Evolutionary conservation across 2,888 invertebrate species (phyloP), one percentile per base, ranked within the genome.

Genomic region (Eupithecia centaureata): DNA sequence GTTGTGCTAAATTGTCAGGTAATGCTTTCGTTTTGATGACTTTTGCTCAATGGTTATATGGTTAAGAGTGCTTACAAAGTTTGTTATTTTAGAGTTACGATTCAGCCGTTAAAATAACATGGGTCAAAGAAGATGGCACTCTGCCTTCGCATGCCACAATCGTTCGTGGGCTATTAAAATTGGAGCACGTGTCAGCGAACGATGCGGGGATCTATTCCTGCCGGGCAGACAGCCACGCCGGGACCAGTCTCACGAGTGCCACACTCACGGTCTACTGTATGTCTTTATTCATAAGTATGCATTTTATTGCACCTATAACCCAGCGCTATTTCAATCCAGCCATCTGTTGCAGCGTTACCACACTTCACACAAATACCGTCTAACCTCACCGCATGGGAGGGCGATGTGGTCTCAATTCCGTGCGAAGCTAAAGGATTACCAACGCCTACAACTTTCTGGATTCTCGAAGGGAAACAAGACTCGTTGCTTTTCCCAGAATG

Each of bases 381-480:
- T 83, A 98, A 98, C 91, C 96, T 97, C 88, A 96, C 97, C 88
- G 96, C 97, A 77, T 97, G 97, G 82, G 94, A 97, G 82, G 97
- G 97, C 86, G 96, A 97, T 79, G 95, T 97, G 79, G 98, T 97
- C 61, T 96, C 96, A 75, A 97, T 99, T 85, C 97, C 97, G 71
- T 99, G 99, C 92, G 96, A 96, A 77, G 98, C 98, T 33, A 96
- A 95, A 81, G 99, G 99, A 70, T 96, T 98, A 86, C 99, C 99
- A 15, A 95, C 96, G 72, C 99, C 99, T 3, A 97, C 98, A 15
- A 96, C 98, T 30, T 99, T 98, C 89, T 99, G 99, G 99, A 97
- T 97, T 79, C 96, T 97, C 81, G 98, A 98, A 88, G 98, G 98
- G 69, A 96, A 96, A 54, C 96, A 96, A 86, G 96, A 97, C 84